A percentile compares a stretch with the other conserved stretches of the same genome.
phyloP scores from a whole-genome alignment of 2,113 vertebrate genomes.

The Peucedramus taeniatus region DNA sequence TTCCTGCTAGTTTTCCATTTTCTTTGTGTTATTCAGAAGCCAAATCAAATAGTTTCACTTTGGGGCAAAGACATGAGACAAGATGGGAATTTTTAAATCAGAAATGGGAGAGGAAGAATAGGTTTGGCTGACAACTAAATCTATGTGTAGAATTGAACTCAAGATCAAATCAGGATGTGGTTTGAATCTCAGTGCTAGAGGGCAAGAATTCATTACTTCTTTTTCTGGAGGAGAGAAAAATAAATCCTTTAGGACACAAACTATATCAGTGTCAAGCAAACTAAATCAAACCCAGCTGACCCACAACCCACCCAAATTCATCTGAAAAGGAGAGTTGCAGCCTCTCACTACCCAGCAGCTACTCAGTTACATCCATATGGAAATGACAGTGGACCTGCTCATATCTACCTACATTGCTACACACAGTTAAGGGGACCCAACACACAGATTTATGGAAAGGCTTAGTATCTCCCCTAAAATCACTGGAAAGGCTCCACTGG shows the following conservation, averaged over 20 bases:
- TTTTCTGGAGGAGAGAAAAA: not conserved
- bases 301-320: not conserved
- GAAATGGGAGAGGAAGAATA: not conserved
- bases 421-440: not conserved
- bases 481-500: not conserved
- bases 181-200: not conserved
- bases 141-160: not conserved
- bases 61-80: not conserved
- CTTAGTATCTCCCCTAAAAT: not conserved
- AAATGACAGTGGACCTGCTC: not conserved
- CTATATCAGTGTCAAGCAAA: not conserved
- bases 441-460: not conserved
- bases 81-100: not conserved
- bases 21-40: not conserved
- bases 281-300: not conserved
- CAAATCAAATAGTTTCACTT: not conserved
- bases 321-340: not conserved
- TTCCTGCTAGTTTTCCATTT: not conserved
- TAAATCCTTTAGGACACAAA: not conserved
- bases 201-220: not conserved
- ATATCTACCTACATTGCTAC: not conserved
- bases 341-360: not conserved
- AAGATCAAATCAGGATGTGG: not conserved
- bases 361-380: not conserved
- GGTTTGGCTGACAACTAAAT: not conserved